Conservation (phyloP, 2,113 vertebrate species). For the Ia io region DNA sequence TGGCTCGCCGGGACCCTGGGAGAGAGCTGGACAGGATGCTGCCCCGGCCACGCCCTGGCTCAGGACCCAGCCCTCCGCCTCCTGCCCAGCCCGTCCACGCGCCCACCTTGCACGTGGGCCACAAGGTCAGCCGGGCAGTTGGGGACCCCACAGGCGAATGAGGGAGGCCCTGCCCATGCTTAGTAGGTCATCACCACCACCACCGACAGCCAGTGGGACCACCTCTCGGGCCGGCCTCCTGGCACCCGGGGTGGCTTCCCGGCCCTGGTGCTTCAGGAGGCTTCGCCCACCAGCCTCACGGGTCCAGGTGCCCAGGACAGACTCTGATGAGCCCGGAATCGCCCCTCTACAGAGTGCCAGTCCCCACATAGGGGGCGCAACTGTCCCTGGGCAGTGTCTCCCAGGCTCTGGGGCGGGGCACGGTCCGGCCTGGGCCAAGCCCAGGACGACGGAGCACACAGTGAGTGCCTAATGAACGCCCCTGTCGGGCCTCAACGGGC, state of each 20-base stretch:
- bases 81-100: rapidly evolving
- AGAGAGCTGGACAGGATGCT: rapidly evolving
- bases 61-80: rapidly evolving
- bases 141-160: rapidly evolving
- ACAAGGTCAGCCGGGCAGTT: rapidly evolving
- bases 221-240: background rate
- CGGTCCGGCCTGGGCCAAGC: background rate
- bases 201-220: rapidly evolving
- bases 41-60: rapidly evolving
- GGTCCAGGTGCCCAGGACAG: background rate
- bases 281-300: background rate
- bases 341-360: rapidly evolving
- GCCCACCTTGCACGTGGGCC: rapidly evolving
- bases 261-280: background rate
- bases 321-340: background rate
- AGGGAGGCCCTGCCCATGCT: background rate
- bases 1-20: rapidly evolving
- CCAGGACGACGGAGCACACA: background rate
- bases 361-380: rapidly evolving
- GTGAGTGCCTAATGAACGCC: rapidly evolving
- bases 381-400: rapidly evolving
- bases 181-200: rapidly evolving
- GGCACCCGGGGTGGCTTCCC: background rate
- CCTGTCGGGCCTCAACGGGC: background rate
- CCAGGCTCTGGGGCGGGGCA: background rate